Base-by-base conservation (phyloP, 2,797 vertebrate genomes). In the Sebastes diploproa region DNA sequence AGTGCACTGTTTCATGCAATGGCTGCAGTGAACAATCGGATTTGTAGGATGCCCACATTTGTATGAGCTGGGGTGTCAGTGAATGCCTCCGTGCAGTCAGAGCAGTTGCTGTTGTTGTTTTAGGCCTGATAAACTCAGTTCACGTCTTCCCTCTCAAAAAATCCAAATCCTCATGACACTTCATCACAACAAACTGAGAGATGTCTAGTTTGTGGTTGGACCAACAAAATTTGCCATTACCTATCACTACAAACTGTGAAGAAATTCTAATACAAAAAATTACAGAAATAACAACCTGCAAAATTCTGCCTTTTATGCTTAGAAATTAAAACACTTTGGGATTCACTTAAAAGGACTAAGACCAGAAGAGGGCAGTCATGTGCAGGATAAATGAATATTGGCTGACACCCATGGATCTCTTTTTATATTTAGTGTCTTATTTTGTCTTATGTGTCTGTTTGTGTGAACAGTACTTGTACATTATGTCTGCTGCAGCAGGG, bases 331-430 rank as follows among this genome's bases (percentile, higher is more conserved):
- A 12, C 23, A 60, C 12, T 56, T 34, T 12, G 25, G n/a, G 61
- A 63, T 27, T 72, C 2, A 8, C 16, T 66, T 22, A 6, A 66
- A 25, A 13, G 0, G 6, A 65, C 59, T 9, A 3, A 65, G 36
- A 62, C 90, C 92, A 95, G 89, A 72, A 92, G 91, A 89, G 90
- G 92, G 89, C 92, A 93, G 89, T 88, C 86, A 89, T 80, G 83
- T 86, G 78, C 72, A 92, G 75, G 84, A 74, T 68, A 86, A 81
- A 82, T 75, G 61, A 25, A 76, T 59, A 46, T 16, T 29, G 27
- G 2, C 69, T 79, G 29, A 8, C 65, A 82, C 25, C 42, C 27
- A 7, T 55, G 14, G 56, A 54, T 79, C 13, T 62, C 42, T 67
- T 72, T 55, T 54, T 56, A 55, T 46, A 52, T 72, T 55, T 36